These are phyloP conservation scores for Drosophila formosana DNA, from an alignment of 2,888 invertebrate genomes.

Conservation along the genomic window DNA sequence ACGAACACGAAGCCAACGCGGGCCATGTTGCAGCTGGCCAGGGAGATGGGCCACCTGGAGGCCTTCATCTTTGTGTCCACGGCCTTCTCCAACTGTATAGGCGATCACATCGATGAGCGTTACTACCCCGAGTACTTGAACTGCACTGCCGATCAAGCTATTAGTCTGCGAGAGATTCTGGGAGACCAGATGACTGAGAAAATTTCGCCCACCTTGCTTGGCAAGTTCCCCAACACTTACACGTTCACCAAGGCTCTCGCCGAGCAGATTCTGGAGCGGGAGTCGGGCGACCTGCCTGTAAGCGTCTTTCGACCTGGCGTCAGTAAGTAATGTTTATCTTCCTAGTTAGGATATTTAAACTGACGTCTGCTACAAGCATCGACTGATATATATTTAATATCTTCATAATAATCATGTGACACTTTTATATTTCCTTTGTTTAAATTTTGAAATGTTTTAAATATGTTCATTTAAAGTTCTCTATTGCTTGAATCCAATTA, in stretches of 20 bases:
- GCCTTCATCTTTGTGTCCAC: slow-evolving; percentile 89
- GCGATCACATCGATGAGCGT: slow-evolving; percentile 82
- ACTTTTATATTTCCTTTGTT: no score
- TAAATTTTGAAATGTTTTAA: neutral
- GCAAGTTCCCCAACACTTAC: slow-evolving; percentile 89
- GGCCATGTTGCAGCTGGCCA: slow-evolving; percentile 88
- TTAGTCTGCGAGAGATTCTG: slow-evolving; percentile 77
- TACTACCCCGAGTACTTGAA: slow-evolving; percentile 83
- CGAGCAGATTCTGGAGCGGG: slow-evolving; percentile 87
- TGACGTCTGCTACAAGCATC: no score
- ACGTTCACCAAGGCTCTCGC: slow-evolving; percentile 90
- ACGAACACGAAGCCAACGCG: slow-evolving; percentile 90
- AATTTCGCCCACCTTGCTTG: slow-evolving; percentile 74
- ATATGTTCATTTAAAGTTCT: neutral
- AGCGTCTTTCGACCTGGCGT: slow-evolving; percentile 90
- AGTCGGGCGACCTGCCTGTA: slow-evolving; percentile 87
- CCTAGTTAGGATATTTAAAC: no score
- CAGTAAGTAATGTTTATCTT: slow-evolving; percentile 83
- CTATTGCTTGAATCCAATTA: no score
- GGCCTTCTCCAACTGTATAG: slow-evolving; percentile 88
- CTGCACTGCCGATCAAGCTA: slow-evolving; percentile 81
- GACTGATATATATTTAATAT: no score
- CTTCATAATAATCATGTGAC: no score
- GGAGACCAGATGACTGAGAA: slow-evolving; percentile 82
- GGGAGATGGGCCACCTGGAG: slow-evolving; percentile 86